Base-by-base conservation (phyloP, 1,140 invertebrate genomes). In the Drosophila pectinifera region DNA sequence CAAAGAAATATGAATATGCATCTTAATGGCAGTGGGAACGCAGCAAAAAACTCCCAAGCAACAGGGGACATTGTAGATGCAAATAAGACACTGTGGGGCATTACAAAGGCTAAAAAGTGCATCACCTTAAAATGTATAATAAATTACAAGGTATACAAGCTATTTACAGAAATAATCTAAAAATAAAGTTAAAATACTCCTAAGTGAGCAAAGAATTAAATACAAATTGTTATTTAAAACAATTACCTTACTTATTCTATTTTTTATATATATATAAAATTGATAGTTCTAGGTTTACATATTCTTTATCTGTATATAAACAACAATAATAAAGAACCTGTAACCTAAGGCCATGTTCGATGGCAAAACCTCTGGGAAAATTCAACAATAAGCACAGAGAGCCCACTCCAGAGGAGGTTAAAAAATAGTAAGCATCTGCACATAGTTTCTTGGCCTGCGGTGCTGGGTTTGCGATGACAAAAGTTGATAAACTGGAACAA, bases 401-500 rank as follows among this genome's bases (percentile, higher is more conserved):
- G 31, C 36, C 54, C 11, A 34, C 18, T 7, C 11, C 24, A 43
- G 26, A 31, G 18, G 28, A 20, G 20, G 36, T 42, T 34, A 11
- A 39, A 11, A 62, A 62, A 31, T 28, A 8, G 24, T 39, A 22
- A 43, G 31, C 46, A 54, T 54, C 48, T 46, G 65, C 64, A 69
- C 39, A 70, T 70, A 70, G 54, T 70, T 43, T 13, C 11, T 42
- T 70, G 65, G 34, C 42, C 68, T 34, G 68, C 64, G 68, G 68
- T 70, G 63, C 68, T 18, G 57, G 18, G 38, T 22, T 48, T 53
- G 22, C 39, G 72, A 74, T 73, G 72, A 73, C 57, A 74, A 48
- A 73, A 43, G 24, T 72, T 73, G 68, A 73, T 73, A 73, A 73
- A 73, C 46, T 59, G 16, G 53, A 73, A 72, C 68, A 72, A 72